Percentiles rank a stretch among this genome's conserved stretches.
These are phyloP conservation scores for Ptilonorhynchus violaceus DNA, from an alignment of 2,113 vertebrate genomes.

Conservation along the genomic window DNA sequence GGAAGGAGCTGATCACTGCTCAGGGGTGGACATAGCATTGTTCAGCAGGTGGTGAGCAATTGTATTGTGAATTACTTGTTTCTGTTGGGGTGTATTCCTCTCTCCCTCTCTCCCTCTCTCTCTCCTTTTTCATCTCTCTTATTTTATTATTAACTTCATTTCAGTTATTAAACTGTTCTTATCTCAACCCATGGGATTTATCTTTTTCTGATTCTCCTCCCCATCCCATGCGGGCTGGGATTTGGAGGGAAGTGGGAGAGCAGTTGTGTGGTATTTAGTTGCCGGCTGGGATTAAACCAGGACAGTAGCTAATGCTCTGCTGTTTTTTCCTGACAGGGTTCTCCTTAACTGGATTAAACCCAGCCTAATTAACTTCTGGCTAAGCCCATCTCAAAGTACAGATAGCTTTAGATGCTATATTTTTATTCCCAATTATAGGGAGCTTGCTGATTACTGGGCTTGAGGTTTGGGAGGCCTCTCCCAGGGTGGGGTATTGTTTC, in stretches of 20 bases:
- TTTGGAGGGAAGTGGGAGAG: not conserved
- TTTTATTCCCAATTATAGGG: constrained; percentile 9
- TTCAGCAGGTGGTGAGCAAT: not conserved
- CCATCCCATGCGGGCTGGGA: not conserved
- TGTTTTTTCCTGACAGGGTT: not conserved
- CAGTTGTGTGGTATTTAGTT: not conserved
- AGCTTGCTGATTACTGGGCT: not conserved
- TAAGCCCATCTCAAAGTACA: not conserved
- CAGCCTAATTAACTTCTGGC: not conserved
- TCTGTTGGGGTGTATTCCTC: not conserved
- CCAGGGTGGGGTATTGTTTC: not conserved
- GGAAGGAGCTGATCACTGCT: not conserved
- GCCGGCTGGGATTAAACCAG: not conserved
- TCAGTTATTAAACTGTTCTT: not conserved
- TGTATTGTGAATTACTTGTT: not conserved
- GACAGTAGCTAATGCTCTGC: not conserved
- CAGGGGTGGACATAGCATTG: not conserved
- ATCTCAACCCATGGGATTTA: not conserved
- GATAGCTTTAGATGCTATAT: not conserved
- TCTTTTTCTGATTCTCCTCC: not conserved
- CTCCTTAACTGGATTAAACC: not conserved
- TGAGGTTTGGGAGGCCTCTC: constrained; percentile 10
- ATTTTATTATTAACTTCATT: not conserved
- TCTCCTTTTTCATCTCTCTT: not conserved
- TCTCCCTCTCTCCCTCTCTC: not conserved